Base-by-base conservation (phyloP, 2,888 invertebrate species). In the Drosophila macrospina region DNA sequence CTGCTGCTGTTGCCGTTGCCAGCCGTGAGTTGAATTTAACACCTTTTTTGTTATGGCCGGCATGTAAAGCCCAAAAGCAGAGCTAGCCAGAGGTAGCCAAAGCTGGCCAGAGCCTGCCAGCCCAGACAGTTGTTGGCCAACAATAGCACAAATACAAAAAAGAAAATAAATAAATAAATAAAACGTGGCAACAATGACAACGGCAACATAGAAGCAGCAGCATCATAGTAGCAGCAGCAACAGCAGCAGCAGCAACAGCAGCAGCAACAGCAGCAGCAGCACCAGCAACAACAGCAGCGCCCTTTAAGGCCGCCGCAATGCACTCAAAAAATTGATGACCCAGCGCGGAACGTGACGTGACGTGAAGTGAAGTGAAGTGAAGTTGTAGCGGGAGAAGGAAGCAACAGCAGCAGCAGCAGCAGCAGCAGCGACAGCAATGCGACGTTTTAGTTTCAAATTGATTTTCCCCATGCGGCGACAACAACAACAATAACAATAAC, bases 61-160 rank as follows among this genome's bases (percentile, higher is more conserved):
- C 86, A 89, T 89, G 88, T 87, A 83, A 88, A 86, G 86, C 80
- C 84, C 89, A 89, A 84, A 84, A 83, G 84, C 88, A 86, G 86
- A 81, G 61, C 64, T 67, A 66, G 54, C 56, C 59, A 56, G 56
- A 50, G 59, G n/a, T n/a, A n/a, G n/a, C n/a, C 88, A 86, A 83
- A 81, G 61, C 64, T 67, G 64, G 54, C 56, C 59, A 56, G 56
- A 50, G 59, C 36, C 48, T 11, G 69, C 47, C 71, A 44, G 56
- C 44, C 60, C 78, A 79, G 80, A 86, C 71, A 55, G 76, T 41
- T 56, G 54, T 54, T 56, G 47, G 30, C 42, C 67, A 73, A 84
- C 81, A 80, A 85, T 85, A 70, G 85, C 65, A 60, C 74, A 75
- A 44, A 15, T 37, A 56, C 44, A 54, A 4, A 28, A 45, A 15